phyloP scores from a whole-genome alignment of 2,888 invertebrate genomes.

The Anoplius nigerrimus region DNA sequence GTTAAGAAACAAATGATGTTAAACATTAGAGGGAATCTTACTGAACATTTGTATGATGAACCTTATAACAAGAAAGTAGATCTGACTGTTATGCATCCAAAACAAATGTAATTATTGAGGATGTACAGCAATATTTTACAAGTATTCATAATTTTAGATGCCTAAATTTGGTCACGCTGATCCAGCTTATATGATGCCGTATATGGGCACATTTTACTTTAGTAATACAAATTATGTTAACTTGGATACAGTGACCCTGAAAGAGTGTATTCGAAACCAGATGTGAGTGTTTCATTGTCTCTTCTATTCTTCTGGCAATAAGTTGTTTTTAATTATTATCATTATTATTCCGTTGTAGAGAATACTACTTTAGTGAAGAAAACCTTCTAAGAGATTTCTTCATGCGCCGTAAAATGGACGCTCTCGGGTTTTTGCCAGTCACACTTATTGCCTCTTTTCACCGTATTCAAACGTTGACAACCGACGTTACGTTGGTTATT shows the following conservation, averaged over 20 bases:
- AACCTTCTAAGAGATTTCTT: slow-evolving; percentile 97
- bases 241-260: slow-evolving; percentile 81
- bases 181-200: slow-evolving; percentile 76
- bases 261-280: slow-evolving; percentile 91
- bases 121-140: neutral
- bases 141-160: slow-evolving; percentile 56
- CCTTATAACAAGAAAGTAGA: slow-evolving; percentile 49
- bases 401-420: slow-evolving; percentile 96
- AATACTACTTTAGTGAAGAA: slow-evolving; percentile 99
- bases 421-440: slow-evolving; percentile 94
- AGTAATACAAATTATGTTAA: slow-evolving; percentile 78
- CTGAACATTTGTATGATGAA: slow-evolving; percentile 42
- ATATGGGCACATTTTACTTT: slow-evolving; percentile 80
- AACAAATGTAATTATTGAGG: too few relatives aligned
- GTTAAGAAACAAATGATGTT: slow-evolving; percentile 28
- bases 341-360: slow-evolving; percentile 78
- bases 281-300: slow-evolving; percentile 80
- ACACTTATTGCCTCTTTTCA: slow-evolving; percentile 97
- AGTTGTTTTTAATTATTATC: slow-evolving; percentile 10
- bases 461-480: slow-evolving; percentile 91
- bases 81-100: slow-evolving; percentile 33
- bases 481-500: slow-evolving; percentile 88
- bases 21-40: slow-evolving; percentile 38
- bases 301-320: neutral
- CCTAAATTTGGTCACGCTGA: slow-evolving; percentile 67